Base-by-base conservation (phyloP, 2,888 invertebrate species). In the Drosophila villosipedis region DNA sequence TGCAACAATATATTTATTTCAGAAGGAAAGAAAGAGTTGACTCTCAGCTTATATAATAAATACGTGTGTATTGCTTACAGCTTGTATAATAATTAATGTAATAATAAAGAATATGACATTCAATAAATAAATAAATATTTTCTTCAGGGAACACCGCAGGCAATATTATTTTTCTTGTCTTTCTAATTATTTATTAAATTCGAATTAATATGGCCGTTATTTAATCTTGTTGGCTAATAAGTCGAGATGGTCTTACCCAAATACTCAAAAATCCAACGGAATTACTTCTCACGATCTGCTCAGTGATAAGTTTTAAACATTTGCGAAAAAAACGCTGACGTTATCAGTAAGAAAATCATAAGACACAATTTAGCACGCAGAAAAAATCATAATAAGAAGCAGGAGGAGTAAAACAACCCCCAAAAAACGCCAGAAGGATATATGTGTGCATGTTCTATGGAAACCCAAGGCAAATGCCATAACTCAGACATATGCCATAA, bases 361-460 rank as follows among this genome's bases (percentile, higher is more conserved):
- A 85, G 82, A 76, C 73, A 73, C 73, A 90, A 87, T 83, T 89
- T 84, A 80, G 79, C 89, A 83, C 76, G 82, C 65, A 78, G 82
- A 73, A 64, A 41, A 66, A 66, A 47, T 4, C 7, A 25, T 16
- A 25, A 16, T 25, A 69, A 58, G 47, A 31, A 49, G 52, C 19
- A 35, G 25, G 66, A 67, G 79, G 62, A 33, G 59, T 61, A 62
- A 69, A 74, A 41, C 84, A 76, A 83, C 90, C 88, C 91, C 78
- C 73, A 64, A 69, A 69, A 69, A 70, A 68, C 52, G 54, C 43
- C 55, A 49, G 64, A 55, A n/a, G 49, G 37, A 73, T 55, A 41
- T 31, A 14, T 28, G n/a, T n/a, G 37, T 31, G 31, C 47, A 16
- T 47, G 25, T 4, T 9, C 16, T 35, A 76, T 47, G 68, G 64